Percentiles rank a stretch among this genome's conserved stretches.
phyloP scores from a whole-genome alignment of 2,888 invertebrate genomes.

The Campoplex capitator region DNA sequence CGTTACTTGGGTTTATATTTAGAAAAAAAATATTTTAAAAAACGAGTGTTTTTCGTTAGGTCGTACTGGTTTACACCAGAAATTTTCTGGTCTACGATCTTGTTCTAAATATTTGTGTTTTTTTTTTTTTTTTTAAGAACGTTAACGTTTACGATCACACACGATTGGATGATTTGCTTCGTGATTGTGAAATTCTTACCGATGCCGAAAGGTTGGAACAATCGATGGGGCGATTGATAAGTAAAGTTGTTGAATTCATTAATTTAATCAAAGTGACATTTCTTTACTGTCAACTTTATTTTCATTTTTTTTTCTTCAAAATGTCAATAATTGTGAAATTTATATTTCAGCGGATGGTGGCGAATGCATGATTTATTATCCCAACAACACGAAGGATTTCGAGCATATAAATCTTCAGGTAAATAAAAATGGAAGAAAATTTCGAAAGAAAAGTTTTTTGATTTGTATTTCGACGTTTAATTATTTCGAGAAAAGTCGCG shows the following conservation, averaged over 20 bases:
- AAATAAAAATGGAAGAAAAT: slow-evolving; percentile 26
- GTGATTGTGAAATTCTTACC: slow-evolving; percentile 79
- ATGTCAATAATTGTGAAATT: slow-evolving; percentile 22
- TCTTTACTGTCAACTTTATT: too few relatives aligned
- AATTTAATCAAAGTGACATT: neutral
- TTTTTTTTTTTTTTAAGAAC: slow-evolving; percentile 62
- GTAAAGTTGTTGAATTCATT: slow-evolving; percentile 68
- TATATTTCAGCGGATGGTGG: slow-evolving; percentile 77
- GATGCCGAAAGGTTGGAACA: slow-evolving; percentile 84
- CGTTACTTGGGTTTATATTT: too few relatives aligned
- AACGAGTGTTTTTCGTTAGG: too few relatives aligned
- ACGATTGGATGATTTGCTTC: slow-evolving; percentile 82
- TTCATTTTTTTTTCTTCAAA: neutral
- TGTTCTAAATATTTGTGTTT: neutral
- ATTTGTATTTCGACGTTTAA: too few relatives aligned
- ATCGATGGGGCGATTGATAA: slow-evolving; percentile 81
- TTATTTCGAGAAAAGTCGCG: neutral
- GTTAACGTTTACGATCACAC: slow-evolving; percentile 83
- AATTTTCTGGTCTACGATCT: too few relatives aligned
- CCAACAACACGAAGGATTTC: slow-evolving; percentile 79
- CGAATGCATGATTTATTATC: slow-evolving; percentile 80
- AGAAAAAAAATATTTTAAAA: too few relatives aligned
- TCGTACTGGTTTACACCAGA: too few relatives aligned
- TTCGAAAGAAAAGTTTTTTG: neutral
- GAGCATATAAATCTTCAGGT: slow-evolving; percentile 83